phyloP scores from a whole-genome alignment of 2,888 invertebrate species.

The Eucriotettix oculatus region DNA sequence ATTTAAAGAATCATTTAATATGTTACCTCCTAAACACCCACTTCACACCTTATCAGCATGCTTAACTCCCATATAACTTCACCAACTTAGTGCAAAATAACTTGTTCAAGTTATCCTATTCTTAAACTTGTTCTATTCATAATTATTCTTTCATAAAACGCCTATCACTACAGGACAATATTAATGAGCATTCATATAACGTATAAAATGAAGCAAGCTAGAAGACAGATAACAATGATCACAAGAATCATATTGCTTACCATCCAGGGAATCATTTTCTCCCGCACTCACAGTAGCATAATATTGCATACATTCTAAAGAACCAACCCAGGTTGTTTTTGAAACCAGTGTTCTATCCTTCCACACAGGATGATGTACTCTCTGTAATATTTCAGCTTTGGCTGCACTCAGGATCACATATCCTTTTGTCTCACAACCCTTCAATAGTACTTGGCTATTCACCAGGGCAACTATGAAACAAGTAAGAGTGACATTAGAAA shows the following conservation, averaged over 20 bases:
- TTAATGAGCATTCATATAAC: too few species aligned
- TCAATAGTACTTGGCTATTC: constrained; percentile 84
- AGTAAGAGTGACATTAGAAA: neutral
- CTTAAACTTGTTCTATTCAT: too few species aligned
- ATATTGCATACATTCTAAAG: constrained; percentile 96
- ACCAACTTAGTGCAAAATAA: too few species aligned
- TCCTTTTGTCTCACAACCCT: constrained; percentile 92
- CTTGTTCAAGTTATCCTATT: too few species aligned
- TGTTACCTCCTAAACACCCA: too few species aligned
- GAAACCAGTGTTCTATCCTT: constrained; percentile 70
- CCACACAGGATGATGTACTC: constrained; percentile 79
- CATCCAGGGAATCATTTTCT: constrained; percentile 47
- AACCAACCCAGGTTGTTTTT: constrained; percentile 91
- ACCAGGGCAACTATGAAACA: constrained; percentile 56
- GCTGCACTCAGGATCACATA: constrained; percentile 95
- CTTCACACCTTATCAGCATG: too few species aligned
- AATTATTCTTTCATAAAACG: too few species aligned
- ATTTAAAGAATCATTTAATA: too few species aligned
- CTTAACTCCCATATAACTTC: too few species aligned
- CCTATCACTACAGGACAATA: too few species aligned
- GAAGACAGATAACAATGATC: too few species aligned
- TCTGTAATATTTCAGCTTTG: constrained; percentile 84
- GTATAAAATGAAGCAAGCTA: too few species aligned
- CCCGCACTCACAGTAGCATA: constrained; percentile 91
- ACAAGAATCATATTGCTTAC: constrained; percentile 20